phyloP scores from a whole-genome alignment of 2,797 vertebrate species.

The Paratrypauchen microcephalus region DNA sequence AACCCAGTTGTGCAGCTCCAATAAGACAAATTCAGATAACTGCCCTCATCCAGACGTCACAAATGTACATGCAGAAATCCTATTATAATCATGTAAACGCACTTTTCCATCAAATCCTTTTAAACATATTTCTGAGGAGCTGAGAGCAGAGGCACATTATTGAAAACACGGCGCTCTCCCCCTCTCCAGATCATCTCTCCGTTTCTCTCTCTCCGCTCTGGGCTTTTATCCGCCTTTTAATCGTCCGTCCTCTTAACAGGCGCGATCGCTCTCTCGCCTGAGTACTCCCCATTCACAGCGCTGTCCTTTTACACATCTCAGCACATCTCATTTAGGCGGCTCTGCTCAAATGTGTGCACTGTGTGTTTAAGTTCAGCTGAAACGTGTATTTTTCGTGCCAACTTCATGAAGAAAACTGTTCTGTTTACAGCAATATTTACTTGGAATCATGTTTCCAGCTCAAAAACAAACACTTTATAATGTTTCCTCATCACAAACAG shows the following conservation, averaged over 20 bases:
- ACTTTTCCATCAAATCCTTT: background rate
- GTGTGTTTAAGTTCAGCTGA: background rate
- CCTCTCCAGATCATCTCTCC: slow-evolving; percentile 55
- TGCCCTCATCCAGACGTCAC: accelerated
- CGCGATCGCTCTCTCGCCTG: slow-evolving; percentile 54
- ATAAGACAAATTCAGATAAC: too few species aligned
- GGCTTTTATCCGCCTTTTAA: slow-evolving; percentile 64
- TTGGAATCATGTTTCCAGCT: too few species aligned
- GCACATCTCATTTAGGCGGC: slow-evolving; percentile 35
- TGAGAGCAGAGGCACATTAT: background rate
- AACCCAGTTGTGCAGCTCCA: too few species aligned
- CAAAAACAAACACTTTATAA: too few species aligned
- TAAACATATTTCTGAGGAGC: background rate
- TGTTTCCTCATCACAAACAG: too few species aligned
- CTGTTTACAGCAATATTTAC: too few species aligned
- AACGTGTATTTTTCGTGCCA: background rate
- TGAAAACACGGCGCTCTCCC: slow-evolving; percentile 12
- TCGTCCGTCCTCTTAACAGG: slow-evolving; percentile 59
- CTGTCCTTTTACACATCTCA: slow-evolving; percentile 45
- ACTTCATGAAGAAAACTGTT: too few species aligned
- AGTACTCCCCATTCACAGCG: slow-evolving; percentile 39
- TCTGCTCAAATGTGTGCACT: background rate
- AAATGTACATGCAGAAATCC: too few species aligned
- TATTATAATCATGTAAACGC: too few species aligned
- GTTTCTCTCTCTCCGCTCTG: slow-evolving; percentile 42